These are phyloP conservation scores for Sus scrofa DNA, from an alignment of 2,113 vertebrate genomes.

Conservation along the genomic window DNA sequence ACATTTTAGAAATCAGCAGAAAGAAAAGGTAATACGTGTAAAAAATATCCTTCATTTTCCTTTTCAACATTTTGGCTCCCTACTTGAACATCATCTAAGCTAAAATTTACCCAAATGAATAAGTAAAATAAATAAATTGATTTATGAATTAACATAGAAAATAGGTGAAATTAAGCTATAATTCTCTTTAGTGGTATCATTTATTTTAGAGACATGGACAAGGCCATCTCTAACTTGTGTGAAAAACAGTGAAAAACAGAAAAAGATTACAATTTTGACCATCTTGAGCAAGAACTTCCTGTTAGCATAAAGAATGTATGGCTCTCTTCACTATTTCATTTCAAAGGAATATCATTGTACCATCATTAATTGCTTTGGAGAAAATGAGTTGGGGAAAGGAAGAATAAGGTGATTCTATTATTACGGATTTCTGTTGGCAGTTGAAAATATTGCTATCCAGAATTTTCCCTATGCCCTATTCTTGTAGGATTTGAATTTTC, in stretches of 20 bases:
- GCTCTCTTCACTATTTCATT: not conserved
- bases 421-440: slow-evolving; percentile 57
- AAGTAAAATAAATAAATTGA: slow-evolving; percentile 52
- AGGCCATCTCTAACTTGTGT: not conserved
- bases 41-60: not conserved
- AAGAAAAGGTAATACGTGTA: not conserved
- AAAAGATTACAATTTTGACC: slow-evolving; percentile 28
- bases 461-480: slow-evolving; percentile 75
- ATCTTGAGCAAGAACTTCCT: slow-evolving; percentile 17
- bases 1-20: not conserved
- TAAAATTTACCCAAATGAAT: not conserved
- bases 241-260: slow-evolving; percentile 21
- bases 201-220: slow-evolving; percentile 39
- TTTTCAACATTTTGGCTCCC: slow-evolving; percentile 7
- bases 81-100: not conserved
- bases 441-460: slow-evolving; percentile 74
- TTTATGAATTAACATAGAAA: slow-evolving; percentile 40
- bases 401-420: slow-evolving; percentile 59
- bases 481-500: slow-evolving; percentile 86
- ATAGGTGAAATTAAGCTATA: not conserved
- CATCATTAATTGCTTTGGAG: slow-evolving; percentile 37
- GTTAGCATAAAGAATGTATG: not conserved
- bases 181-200: slow-evolving; percentile 13
- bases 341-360: not conserved
- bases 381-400: not conserved